Conservation (phyloP, 2,113 vertebrate genomes). For the Genyomyrus donnyi region DNA sequence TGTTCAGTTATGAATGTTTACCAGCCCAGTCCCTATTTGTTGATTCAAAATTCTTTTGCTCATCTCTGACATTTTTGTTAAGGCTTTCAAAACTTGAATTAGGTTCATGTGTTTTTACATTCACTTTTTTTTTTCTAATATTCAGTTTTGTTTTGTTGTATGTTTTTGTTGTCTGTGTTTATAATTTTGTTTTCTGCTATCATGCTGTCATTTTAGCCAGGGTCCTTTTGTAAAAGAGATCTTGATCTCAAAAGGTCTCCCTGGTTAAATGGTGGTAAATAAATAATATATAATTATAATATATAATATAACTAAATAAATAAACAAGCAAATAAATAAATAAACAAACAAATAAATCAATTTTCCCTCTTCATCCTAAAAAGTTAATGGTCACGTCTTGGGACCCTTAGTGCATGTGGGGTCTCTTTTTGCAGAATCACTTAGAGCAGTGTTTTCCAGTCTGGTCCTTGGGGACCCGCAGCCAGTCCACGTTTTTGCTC, state of each 20-base stretch:
- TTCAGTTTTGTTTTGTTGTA: background rate
- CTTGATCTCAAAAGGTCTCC: background rate
- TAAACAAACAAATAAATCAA: background rate
- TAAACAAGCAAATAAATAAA: background rate
- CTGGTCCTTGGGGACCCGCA: background rate
- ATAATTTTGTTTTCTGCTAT: background rate
- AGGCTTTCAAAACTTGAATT: background rate
- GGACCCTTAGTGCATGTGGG: background rate
- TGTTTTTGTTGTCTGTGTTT: background rate
- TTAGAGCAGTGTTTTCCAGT: background rate
- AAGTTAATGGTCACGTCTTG: background rate
- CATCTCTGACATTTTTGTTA: background rate
- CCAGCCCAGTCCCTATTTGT: background rate
- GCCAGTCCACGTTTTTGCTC: background rate
- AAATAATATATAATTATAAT: too few relatives aligned
- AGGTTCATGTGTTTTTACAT: background rate
- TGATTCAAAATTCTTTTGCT: conserved; percentile 28
- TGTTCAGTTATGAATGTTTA: background rate
- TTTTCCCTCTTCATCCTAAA: background rate
- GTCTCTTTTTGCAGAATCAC: background rate
- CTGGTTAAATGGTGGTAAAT: background rate
- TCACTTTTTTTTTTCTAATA: background rate
- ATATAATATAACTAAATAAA: too few relatives aligned
- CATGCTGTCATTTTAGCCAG: background rate
- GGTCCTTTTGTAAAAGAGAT: background rate